Evolutionary conservation across 2,888 invertebrate species (phyloP), one percentile per base, ranked within the genome.

Genomic region (Carpatolechia fugitivella): DNA sequence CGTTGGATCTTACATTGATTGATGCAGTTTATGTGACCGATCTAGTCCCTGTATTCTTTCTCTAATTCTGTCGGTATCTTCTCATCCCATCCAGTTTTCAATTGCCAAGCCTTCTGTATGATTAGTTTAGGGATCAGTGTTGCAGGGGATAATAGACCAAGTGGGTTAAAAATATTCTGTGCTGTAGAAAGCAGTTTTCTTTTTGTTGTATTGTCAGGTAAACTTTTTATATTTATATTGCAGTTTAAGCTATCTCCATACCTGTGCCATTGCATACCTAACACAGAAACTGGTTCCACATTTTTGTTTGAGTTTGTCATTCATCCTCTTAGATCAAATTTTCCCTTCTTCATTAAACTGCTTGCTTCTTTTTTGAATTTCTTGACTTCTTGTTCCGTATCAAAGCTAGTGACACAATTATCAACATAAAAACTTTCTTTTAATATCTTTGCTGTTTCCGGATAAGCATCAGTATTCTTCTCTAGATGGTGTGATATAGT

Each of bases 141-240:
- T 6, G 13, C n/a, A 14, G 51, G 38, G 16, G 36, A 38, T 6
- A 51, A 13, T 1, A 51, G n/a, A 13, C 51, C 38, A 20, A 51
- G 11, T 1, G 51, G 51, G 24, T 51, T 38, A 51, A 51, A 51
- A n/a, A 51, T 46, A 10, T 51, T 14, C 20, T 56, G 57, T 3
- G 57, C 38, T n/a, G 54, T 13, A 14, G 56, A 56, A 0, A 61
- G 35, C 20, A 61, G 1, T 7, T 1, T 20, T 33, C 57, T 48
- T 48, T 57, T 61, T n/a, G 54, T 57, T 1, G 54, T 14, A 3
- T 40, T 40, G 3, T 33, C 5, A 2, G 10, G 10, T 11, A 33
- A 33, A 8, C 4, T 33, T 33, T 33, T 33, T 33, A 33, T 11
- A 8, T 33, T 33, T 5, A 33, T 33, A 33, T 33, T 33, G 10